Evolutionary conservation across 2,888 invertebrate genomes (phyloP), one percentile per base, ranked within the genome.

Genomic region (Meghimatium bilineatum): DNA sequence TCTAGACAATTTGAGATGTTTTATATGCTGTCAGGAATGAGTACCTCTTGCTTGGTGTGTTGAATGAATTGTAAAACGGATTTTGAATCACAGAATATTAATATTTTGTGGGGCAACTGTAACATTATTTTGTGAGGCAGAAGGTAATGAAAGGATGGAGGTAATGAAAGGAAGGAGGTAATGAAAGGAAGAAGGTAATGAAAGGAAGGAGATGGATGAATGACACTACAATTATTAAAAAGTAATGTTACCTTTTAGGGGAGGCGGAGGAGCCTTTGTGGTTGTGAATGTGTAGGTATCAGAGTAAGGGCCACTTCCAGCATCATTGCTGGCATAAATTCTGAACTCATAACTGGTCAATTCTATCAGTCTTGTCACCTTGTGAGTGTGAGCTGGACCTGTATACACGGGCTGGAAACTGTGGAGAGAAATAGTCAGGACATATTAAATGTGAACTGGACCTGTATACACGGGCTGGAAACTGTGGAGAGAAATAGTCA

Each of bases 271-370:
- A 56, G 97, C 96, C 88, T 96, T 95, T 85, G 94, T 95, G 60
- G 98, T 98, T 89, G 94, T 94, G 93, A 96, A 97, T 84, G 95
- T 94, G 92, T 95, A 95, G 80, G 96, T 95, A 85, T 95, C 95
- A 10, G 97, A 96, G 95, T 96, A 97, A 60, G 95, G 95, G 32
- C 97, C 97, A 89, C 96, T 95, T 23, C 97, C 97, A 85, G 97
- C 97, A 93, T 96, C 97, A 93, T 97, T 97, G 88, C 96, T 95
- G 78, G 97, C 97, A 89, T 96, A 96, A 91, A 98, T 96, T 89
- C 97, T 95, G 95, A 98, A 97, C 91, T 95, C 95, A 94, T 98
- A 98, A 83, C 95, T 94, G 26, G 96, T 96, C 90, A 96, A 95
- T 94, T 98, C 98, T 90, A 96, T 95, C 90, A 98, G 94, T 93